Base-by-base conservation (phyloP, 1,140 invertebrate genomes). In the Forficula auricularia region DNA sequence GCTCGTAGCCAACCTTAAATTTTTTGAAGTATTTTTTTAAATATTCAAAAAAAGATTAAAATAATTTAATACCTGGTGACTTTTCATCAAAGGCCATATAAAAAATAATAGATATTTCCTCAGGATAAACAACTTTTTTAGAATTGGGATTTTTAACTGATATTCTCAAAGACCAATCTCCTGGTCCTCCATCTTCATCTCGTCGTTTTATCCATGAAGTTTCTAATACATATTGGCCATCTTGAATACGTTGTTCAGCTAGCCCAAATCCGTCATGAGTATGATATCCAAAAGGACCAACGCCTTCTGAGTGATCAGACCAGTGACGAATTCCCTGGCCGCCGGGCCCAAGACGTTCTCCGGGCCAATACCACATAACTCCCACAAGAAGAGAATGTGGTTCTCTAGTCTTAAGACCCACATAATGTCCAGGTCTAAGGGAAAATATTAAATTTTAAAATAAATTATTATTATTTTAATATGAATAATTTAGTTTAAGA, bases 291-390 rank as follows among this genome's bases (percentile, higher is more conserved):
- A 15, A 36, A 4, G 13, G 13, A 19, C 13, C 18, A 4, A 57
- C 57, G 76, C 71, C 74, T 70, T 27, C 22, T 6, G 22, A 27
- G 10, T 27, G 22, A 27, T 27, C 22, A 6, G 22, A 4, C 22
- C 22, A 27, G 10, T 27, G 22, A 27, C 22, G 22, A 22, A 84
- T 70, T 10, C 77, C 78, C 49, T 75, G 75, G 38, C 77, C 78
- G 44, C 67, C 74, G 44, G 66, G 68, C 14, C 61, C 66, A 44
- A 77, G 58, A 49, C 68, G 63, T 40, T 73, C 74, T 10, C 22
- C 22, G 1, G 86, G 75, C 49, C 87, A 73, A 54, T 89, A 92
- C 95, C 95, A 98, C 90, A 98, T 96, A 1, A 98, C 61, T 27
- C 91, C 94, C 56, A 87, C 80, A 0, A 91, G 74, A 7, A 89